phyloP scores from a whole-genome alignment of 2,797 vertebrate genomes.

The Microcaecilia unicolor region DNA sequence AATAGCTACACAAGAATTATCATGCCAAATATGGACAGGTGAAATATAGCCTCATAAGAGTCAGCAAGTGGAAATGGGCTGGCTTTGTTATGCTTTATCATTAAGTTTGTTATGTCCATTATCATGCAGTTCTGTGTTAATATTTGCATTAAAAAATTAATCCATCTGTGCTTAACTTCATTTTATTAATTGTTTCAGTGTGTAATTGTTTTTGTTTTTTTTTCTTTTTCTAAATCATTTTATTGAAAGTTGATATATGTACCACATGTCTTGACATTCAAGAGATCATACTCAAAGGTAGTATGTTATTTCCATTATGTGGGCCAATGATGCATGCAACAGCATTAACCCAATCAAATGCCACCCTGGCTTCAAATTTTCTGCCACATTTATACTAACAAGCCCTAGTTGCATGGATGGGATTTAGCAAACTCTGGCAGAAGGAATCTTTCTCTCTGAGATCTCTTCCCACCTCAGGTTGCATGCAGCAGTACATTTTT shows the following conservation, averaged over 20 bases:
- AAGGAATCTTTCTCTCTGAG: background rate
- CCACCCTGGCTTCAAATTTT: constrained; percentile 15
- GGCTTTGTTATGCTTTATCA: too few species aligned
- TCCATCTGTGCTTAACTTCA: background rate
- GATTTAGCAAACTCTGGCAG: constrained; percentile 9
- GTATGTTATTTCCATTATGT: constrained; percentile 64
- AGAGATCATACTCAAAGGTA: constrained; percentile 95
- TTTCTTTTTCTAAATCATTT: constrained; percentile 51
- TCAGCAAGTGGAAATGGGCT: too few species aligned
- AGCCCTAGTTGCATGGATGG: constrained; percentile 44
- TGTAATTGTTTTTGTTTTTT: constrained; percentile 64
- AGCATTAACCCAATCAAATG: constrained; percentile 51
- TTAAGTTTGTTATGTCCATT: too few species aligned
- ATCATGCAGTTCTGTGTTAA: constrained; percentile 13
- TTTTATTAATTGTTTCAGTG: constrained; percentile 26
- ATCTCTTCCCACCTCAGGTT: constrained; percentile 1
- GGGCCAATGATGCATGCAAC: constrained; percentile 58
- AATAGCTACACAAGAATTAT: too few species aligned
- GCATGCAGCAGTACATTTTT: constrained; percentile 22
- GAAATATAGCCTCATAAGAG: too few species aligned
- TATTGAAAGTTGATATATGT: constrained; percentile 91
- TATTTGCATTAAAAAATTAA: too few species aligned
- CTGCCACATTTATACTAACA: constrained; percentile 59
- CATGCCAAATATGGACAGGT: too few species aligned
- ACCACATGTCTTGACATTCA: constrained; percentile 94